Evolutionary conservation across 2,888 invertebrate genomes (phyloP).

Genomic region (Latheticus oryzae): DNA sequence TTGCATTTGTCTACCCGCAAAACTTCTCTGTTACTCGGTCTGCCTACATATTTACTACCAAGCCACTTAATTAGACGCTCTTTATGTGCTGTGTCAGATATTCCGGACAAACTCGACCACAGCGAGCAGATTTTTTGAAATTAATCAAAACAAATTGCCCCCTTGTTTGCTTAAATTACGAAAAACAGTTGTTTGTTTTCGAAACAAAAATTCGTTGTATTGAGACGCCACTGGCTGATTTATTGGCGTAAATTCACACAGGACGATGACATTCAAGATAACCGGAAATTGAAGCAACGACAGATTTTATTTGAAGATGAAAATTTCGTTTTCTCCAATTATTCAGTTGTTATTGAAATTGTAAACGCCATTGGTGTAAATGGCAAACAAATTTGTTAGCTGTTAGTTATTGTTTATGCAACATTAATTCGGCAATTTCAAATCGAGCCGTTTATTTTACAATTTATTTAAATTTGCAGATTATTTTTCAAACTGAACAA

Average conservation of each 20-base stretch:
- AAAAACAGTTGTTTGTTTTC: slow-evolving; percentile 23
- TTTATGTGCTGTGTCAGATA: slow-evolving; percentile 45
- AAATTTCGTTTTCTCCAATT: not conserved
- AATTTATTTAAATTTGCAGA: slow-evolving; percentile 27
- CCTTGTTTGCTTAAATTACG: slow-evolving; percentile 28
- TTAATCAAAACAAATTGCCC: slow-evolving; percentile 38
- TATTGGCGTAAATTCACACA: too few species aligned
- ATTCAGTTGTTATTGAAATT: not conserved
- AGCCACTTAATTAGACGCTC: slow-evolving; percentile 53
- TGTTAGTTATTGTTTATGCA: slow-evolving; percentile 18
- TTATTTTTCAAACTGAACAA: slow-evolving; percentile 27
- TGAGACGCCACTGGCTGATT: slow-evolving; percentile 6
- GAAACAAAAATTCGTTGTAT: slow-evolving; percentile 8
- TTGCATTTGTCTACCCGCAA: slow-evolving; percentile 60
- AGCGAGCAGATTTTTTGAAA: slow-evolving; percentile 22
- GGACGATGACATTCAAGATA: too few species aligned
- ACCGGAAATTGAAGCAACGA: too few species aligned
- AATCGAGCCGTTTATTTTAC: slow-evolving; percentile 24
- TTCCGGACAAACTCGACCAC: slow-evolving; percentile 19
- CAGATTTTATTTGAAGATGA: too few species aligned
- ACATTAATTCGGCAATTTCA: slow-evolving; percentile 28
- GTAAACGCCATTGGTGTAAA: not conserved
- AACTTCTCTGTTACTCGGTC: slow-evolving; percentile 60
- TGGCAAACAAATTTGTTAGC: slow-evolving; percentile 10
- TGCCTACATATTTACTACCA: slow-evolving; percentile 56